Conservation (phyloP, 2,888 invertebrate genomes). For the Antheraea yamamai region DNA sequence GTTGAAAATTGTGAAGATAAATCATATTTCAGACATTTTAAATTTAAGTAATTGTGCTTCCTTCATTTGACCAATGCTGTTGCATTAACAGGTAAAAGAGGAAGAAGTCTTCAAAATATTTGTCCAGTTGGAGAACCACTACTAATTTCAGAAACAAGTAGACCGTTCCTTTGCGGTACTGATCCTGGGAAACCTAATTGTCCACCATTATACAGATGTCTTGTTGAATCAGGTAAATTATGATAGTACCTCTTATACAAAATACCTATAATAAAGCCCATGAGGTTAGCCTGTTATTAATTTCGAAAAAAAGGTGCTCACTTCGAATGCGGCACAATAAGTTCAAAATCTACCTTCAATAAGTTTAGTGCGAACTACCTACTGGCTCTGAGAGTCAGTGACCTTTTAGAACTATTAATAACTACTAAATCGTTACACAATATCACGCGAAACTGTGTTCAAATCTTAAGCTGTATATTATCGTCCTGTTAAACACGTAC, state of each 20-base stretch:
- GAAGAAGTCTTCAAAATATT: conserved; percentile 88
- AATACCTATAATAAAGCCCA: too few species aligned
- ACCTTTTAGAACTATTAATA: too few species aligned
- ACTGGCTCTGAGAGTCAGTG: too few species aligned
- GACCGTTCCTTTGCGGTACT: conserved; percentile 91
- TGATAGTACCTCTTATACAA: not conserved
- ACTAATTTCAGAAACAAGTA: conserved; percentile 86
- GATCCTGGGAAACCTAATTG: conserved; percentile 92
- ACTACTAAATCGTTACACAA: not conserved
- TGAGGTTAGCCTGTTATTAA: too few species aligned
- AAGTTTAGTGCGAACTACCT: too few species aligned
- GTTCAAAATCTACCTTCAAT: too few species aligned
- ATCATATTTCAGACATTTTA: not conserved
- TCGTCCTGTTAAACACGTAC: not conserved
- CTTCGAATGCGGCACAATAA: too few species aligned
- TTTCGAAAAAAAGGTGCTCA: too few species aligned
- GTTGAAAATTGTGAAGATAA: not conserved
- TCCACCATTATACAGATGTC: conserved; percentile 90
- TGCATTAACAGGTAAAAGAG: conserved; percentile 83
- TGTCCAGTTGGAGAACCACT: conserved; percentile 90
- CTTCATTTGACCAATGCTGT: not conserved
- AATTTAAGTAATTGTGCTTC: not conserved
- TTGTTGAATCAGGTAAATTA: conserved; percentile 85
- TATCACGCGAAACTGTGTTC: not conserved
- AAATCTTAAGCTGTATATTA: not conserved